Base-by-base conservation (phyloP, 2,888 invertebrate genomes). In the Lasioglossum villosulum region DNA sequence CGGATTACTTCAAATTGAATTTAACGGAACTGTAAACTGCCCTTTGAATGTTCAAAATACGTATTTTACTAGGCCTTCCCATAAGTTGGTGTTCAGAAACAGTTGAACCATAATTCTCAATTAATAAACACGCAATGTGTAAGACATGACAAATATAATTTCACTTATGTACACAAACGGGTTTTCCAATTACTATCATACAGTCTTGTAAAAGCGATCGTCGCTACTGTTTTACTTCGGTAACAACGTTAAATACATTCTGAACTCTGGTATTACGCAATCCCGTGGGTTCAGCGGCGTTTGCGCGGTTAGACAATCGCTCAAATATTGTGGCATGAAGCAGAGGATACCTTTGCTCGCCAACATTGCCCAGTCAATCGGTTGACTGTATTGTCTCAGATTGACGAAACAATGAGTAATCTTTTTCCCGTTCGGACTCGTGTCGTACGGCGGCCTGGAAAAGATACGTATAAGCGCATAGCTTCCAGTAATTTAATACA, bases 351-450 rank as follows among this genome's bases (percentile, higher is more conserved):
- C 95, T 74, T 95, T 95, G 0, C 95, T 95, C 1, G 96, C 94
- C 30, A 97, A 95, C 95, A 96, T 96, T 10, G 96, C 96, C 78
- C 96, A 95, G 86, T 97, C 97, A 12, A 96, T 94, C 0, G 95
- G 95, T 0, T 96, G 95, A 3, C 70, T 83, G 0, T 96, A 95
- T 90, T 89, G 96, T 91, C 92, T 94, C n/a, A 93, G 79, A 76
- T 98, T 98, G 34, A 97, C 95, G 87, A 98, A 96, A 92, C 97
- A 98, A 87, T 97, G 97, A 0, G 97, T 97, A 19, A 97, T 96
- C 90, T 96, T 95, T 68, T 89, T 91, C 4, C 93, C 94, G 1
- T 87, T 88, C 1, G 92, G 92, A 82, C 92, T 94, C 4, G 88
- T 86, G 66, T 95, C 94, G 73, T 95, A 95, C 1, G 95, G 95